phyloP scores from a whole-genome alignment of 1,140 invertebrate genomes.

The Lepeophtheirus salmonis region DNA sequence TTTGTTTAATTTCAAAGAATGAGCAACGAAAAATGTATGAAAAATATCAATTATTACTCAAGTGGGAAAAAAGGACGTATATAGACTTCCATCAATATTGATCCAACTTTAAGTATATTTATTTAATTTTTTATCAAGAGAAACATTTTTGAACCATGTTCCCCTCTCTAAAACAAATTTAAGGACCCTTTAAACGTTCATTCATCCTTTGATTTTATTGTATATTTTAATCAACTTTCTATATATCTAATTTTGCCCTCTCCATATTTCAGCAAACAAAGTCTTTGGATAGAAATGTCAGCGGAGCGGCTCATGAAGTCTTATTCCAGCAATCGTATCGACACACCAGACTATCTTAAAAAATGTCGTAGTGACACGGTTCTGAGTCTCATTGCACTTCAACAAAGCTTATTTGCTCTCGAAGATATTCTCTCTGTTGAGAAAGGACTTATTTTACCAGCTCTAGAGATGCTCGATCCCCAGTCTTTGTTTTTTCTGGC shows the following conservation, averaged over 20 bases:
- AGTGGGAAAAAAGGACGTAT: too few species aligned
- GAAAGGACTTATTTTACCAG: constrained; percentile 5
- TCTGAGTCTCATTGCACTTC: constrained; percentile 2
- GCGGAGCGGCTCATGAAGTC: neutral
- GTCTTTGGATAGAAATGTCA: neutral
- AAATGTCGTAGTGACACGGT: constrained; percentile 3
- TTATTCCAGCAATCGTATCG: neutral
- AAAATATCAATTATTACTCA: too few species aligned
- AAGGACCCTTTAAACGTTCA: neutral
- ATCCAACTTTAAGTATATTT: too few species aligned
- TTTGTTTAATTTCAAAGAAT: too few species aligned
- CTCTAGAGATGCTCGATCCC: constrained; percentile 12
- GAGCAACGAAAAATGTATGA: too few species aligned
- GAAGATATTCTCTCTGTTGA: constrained; percentile 8
- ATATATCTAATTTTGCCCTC: too few species aligned
- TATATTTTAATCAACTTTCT: neutral
- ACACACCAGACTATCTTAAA: constrained; percentile 10
- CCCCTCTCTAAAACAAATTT: too few species aligned
- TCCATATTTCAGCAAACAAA: neutral
- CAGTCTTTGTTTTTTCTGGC: constrained; percentile 14
- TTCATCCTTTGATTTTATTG: neutral
- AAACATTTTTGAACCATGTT: too few species aligned
- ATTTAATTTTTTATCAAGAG: too few species aligned
- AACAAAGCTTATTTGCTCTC: neutral
- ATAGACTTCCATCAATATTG: too few species aligned